These are phyloP conservation scores for Hirtodrosophila alboralis DNA, from an alignment of 2,888 invertebrate genomes.

Conservation along the genomic window DNA sequence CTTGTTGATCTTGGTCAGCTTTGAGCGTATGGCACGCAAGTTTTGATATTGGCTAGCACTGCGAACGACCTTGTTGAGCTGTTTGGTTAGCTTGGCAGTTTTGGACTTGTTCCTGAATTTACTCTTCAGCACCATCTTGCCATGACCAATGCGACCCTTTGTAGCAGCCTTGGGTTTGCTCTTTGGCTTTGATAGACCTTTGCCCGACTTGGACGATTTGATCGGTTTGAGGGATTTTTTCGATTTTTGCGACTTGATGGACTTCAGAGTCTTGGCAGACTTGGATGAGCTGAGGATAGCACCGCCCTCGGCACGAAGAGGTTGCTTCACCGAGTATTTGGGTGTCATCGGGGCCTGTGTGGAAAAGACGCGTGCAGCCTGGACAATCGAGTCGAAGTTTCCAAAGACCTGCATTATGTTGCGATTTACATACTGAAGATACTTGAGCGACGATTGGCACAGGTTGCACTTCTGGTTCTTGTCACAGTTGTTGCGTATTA, in stretches of 20 bases:
- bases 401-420: slow-evolving; percentile 76
- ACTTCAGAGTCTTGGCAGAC: slow-evolving; percentile 30
- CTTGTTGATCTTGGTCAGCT: slow-evolving; percentile 39
- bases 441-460: slow-evolving; percentile 75
- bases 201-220: slow-evolving; percentile 46
- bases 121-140: slow-evolving; percentile 55
- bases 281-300: slow-evolving; percentile 29
- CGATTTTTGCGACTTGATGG: slow-evolving; percentile 44
- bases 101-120: slow-evolving; percentile 43
- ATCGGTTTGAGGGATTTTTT: slow-evolving; percentile 38
- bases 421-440: slow-evolving; percentile 76
- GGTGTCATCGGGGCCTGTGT: slow-evolving; percentile 45
- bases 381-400: slow-evolving; percentile 65
- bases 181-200: slow-evolving; percentile 28
- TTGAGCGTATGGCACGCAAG: slow-evolving; percentile 45
- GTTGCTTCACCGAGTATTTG: slow-evolving; percentile 53
- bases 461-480: slow-evolving; percentile 61
- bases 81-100: slow-evolving; percentile 11
- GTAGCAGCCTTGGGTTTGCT: slow-evolving; percentile 3
- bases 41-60: slow-evolving; percentile 65
- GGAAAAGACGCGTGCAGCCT: slow-evolving; percentile 65
- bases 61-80: slow-evolving; percentile 36
- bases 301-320: slow-evolving; percentile 50
- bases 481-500: slow-evolving; percentile 71
- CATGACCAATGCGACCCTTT: slow-evolving; percentile 23